phyloP scores from a whole-genome alignment of 2,888 invertebrate genomes.

The Gordius sp. region DNA sequence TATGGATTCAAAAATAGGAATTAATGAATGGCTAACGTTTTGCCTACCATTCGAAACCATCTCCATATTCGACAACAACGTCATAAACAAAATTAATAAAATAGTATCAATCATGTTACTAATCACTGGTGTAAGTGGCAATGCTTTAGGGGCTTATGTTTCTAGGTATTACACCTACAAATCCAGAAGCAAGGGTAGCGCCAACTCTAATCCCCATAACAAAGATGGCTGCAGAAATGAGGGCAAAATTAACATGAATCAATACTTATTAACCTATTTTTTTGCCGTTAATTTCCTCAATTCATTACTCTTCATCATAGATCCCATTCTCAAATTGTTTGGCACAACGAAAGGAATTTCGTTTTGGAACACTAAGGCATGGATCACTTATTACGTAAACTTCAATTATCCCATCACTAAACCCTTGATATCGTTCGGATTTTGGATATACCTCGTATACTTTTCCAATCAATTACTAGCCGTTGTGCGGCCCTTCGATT shows the following conservation, averaged over 20 bases:
- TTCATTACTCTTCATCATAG: neutral
- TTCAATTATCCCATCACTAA: neutral
- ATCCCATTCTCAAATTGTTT: neutral
- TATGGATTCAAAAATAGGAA: no score
- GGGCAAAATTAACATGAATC: neutral
- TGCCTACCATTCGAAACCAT: no score
- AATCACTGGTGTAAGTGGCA: neutral
- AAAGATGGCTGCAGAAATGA: neutral
- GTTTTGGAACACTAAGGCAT: neutral
- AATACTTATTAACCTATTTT: neutral
- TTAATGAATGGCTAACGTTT: no score
- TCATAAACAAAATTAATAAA: no score
- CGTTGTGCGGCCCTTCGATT: neutral
- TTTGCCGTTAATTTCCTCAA: slow-evolving; percentile 3
- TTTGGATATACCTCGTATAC: slow-evolving; percentile 1
- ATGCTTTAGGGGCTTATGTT: neutral
- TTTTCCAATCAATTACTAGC: neutral
- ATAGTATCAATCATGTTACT: neutral
- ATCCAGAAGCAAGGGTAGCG: neutral
- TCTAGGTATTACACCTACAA: neutral
- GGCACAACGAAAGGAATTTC: neutral
- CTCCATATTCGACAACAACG: no score
- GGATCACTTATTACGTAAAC: neutral
- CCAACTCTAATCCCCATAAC: neutral
- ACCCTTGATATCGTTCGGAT: slow-evolving; percentile 1